Base-by-base conservation (phyloP, 2,113 vertebrate genomes). In the Quiscalus mexicanus region DNA sequence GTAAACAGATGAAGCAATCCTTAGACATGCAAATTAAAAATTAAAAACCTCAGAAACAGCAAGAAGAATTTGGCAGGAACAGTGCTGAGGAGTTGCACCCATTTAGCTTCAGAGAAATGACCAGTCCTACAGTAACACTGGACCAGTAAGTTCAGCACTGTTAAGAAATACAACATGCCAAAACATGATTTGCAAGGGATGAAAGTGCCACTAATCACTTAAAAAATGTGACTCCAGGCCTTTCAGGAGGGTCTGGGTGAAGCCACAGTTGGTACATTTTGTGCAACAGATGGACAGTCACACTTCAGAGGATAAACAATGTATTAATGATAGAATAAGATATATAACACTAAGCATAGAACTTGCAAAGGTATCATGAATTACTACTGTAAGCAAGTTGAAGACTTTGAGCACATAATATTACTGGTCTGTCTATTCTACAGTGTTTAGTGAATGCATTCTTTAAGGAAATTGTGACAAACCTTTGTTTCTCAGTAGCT, bases 131-230 rank as follows among this genome's bases (percentile, higher is more conserved):
- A 62, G 23, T 5, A 39, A 74, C 19, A 45, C 20, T 10, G 56
- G 28, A 68, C 15, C 37, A 62, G 27, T 19, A 65, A 24, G 11
- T 50, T 64, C 69, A 73, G 39, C 50, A 45, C 19, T 15, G 2
- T 23, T 35, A 35, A 65, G 27, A 42, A 73, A 44, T 13, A 63
- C 25, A 64, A 15, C 2, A 2, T 0, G 0, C 22, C 50, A 77
- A 59, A 84, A 71, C 24, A 42, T 0, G 3, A 33, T 28, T 82
- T 79, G 42, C 15, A 78, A 56, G 18, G 31, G 24, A 62, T 50
- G 13, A 11, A 77, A 81, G 25, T 31, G 27, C 18, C 24, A n/a
- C 1, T 3, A 39, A 24, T 24, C 65, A 62, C 31, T 20, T 49
- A 13, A 41, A 62, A 73, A 81, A 21, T 39, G 25, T 39, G 8